Base-by-base conservation (phyloP, 2,888 invertebrate genomes). In the Yponomeuta cagnagella region DNA sequence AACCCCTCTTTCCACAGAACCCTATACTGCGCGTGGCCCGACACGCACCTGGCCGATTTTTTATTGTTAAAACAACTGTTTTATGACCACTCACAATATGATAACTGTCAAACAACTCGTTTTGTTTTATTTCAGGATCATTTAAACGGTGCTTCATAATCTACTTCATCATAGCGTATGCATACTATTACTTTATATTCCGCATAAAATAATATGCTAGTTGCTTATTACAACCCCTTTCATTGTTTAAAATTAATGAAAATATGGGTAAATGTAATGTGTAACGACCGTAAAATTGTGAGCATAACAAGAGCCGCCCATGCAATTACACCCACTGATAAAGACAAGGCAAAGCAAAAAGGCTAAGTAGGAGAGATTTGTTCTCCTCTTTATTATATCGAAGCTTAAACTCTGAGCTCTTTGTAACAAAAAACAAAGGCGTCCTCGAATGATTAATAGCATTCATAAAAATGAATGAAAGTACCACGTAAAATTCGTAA, bases 381-480 rank as follows among this genome's bases (percentile, higher is more conserved):
- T 15, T 12, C 52, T 58, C 52, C 1, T 58, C 52, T 58, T 58
- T 58, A 58, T 43, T 3, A 58, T 58, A 58, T 15, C 52, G 52
- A 58, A 58, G 52, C 52, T 15, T 58, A 58, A 58, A 58, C 52
- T 15, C 52, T 58, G 52, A 58, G 52, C 52, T 58, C 52, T 58
- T 58, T 58, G 15, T 58, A 58, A 15, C 15, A 58, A 58, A 58
- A 58, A 58, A 58, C 52, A 15, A 58, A 9, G 52, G 15, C 5
- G 2, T 12, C 52, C 15, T 58, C 52, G 15, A 58, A 58, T 58
- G 15, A 58, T 12, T 58, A 58, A 58, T 58, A 58, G 52, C 52
- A 58, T 58, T 58, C 52, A 58, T 15, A 58, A 58, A 58, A 58
- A 58, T 58, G 52, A 58, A 58, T 58, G 52, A 58, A 58, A 58